phyloP scores from a whole-genome alignment of 2,797 vertebrate species.

The Platalea minor region DNA sequence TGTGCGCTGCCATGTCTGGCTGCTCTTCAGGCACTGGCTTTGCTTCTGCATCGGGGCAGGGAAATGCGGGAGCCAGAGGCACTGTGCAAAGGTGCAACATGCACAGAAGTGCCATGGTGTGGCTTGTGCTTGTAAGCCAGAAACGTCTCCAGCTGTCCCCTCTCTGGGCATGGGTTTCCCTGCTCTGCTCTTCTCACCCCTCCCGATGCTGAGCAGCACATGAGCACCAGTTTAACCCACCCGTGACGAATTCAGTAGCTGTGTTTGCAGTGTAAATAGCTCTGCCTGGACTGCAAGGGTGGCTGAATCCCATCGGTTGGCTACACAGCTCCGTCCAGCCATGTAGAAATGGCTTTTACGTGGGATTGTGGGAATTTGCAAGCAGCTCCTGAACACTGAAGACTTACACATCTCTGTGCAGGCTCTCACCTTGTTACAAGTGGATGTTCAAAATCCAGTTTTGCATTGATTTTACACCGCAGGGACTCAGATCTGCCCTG shows the following conservation, averaged over 20 bases:
- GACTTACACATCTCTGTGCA: background rate
- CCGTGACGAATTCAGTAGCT: background rate
- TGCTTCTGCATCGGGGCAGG: background rate
- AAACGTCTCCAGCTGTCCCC: rapidly evolving
- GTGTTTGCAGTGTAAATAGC: background rate
- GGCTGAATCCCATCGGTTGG: background rate
- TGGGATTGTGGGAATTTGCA: background rate
- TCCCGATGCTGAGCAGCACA: background rate
- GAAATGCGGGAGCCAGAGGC: rapidly evolving
- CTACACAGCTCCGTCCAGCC: background rate
- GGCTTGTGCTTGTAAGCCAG: background rate
- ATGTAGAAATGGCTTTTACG: background rate
- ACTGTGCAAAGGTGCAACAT: background rate
- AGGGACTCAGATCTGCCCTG: background rate
- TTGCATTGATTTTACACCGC: rapidly evolving
- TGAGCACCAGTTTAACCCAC: background rate
- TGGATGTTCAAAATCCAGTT: background rate
- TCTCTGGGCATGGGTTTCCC: background rate
- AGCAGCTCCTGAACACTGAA: background rate
- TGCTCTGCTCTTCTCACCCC: background rate
- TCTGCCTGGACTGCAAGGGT: background rate
- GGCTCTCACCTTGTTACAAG: background rate
- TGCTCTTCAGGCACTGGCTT: rapidly evolving
- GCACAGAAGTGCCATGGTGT: background rate
- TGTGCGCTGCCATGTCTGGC: rapidly evolving